These are phyloP conservation scores for Oscarella lobularis DNA, from an alignment of 37 sponge, comb jelly and placozoan species.

Conservation along the genomic window DNA sequence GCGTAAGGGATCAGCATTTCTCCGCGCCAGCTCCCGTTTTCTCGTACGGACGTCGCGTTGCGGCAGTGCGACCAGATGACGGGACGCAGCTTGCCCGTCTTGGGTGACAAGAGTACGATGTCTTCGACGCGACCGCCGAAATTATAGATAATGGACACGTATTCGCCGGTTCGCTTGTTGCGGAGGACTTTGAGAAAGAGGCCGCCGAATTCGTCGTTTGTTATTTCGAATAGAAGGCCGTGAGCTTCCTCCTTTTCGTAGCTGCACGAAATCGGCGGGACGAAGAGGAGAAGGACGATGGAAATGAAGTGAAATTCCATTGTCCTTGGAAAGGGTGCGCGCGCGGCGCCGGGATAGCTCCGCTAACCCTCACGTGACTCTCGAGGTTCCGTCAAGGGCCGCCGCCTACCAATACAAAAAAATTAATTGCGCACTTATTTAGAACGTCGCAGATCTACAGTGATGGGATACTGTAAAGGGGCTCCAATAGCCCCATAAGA, in stretches of 20 bases:
- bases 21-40: constrained; percentile 50
- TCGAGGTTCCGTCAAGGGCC: no score
- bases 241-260: neutral
- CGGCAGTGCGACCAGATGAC: constrained; percentile 52
- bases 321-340: no score
- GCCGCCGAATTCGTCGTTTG: neutral
- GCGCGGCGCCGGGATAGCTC: no score
- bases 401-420: no score
- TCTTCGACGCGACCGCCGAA: constrained; percentile 64
- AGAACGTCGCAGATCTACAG: no score
- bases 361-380: no score
- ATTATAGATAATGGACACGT: constrained; percentile 32
- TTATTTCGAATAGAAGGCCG: neutral
- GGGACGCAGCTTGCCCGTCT: constrained; percentile 5
- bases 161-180: constrained; percentile 20
- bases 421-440: no score
- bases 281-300: neutral
- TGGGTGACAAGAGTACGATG: constrained; percentile 14
- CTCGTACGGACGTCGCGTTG: constrained; percentile 35
- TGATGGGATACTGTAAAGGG: no score
- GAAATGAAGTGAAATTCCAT: neutral
- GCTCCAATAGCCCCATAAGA: no score
- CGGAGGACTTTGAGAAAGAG: neutral
- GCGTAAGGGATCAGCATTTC: constrained; percentile 61
- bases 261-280: neutral